Conservation (phyloP, 2,888 invertebrate genomes). For the Lasioglossum pauxillum region DNA sequence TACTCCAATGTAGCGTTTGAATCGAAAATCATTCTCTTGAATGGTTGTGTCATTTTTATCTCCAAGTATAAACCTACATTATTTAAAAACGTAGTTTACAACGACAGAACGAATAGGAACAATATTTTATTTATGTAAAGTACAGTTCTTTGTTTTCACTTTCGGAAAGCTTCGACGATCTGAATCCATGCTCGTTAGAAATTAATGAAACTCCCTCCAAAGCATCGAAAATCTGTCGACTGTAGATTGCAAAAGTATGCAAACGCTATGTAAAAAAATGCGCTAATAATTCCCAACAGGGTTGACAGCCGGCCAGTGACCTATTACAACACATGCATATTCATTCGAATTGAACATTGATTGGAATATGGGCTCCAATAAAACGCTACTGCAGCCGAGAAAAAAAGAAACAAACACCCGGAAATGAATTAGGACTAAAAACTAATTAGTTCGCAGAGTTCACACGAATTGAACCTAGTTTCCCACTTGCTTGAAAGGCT, state of each 20-base stretch:
- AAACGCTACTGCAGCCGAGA: background rate
- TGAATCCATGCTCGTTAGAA: background rate
- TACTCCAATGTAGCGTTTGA: no score
- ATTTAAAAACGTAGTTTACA: background rate
- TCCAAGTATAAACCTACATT: background rate
- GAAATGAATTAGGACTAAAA: background rate
- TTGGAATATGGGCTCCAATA: background rate
- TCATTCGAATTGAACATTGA: background rate
- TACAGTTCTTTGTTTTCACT: no score
- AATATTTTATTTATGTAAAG: background rate
- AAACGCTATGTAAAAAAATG: slow-evolving; percentile 9
- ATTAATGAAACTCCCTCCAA: background rate
- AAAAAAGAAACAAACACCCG: background rate
- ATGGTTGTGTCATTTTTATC: no score
- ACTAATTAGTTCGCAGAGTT: background rate
- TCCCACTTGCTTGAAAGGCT: background rate
- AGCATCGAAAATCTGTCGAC: background rate
- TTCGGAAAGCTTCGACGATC: background rate
- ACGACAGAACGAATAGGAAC: background rate
- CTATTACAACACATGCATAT: slow-evolving; percentile 16
- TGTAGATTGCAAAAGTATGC: background rate
- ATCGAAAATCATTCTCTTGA: no score
- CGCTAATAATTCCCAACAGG: background rate
- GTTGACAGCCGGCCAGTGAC: background rate
- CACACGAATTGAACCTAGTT: background rate